Evolutionary conservation across 2,888 invertebrate genomes (phyloP).

Genomic region (Philaethria dido): DNA sequence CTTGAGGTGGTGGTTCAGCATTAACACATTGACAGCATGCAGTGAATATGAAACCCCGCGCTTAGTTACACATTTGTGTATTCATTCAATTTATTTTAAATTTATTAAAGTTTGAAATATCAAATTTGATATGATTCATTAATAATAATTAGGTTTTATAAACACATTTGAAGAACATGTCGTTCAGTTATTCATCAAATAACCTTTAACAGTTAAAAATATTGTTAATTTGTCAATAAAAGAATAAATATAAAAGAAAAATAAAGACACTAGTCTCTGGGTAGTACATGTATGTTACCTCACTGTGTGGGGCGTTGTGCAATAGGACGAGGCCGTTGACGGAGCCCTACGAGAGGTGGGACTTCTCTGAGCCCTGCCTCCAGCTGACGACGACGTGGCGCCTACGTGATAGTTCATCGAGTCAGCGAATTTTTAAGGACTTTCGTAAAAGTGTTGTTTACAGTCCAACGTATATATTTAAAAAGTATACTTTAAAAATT

Average conservation of each 20-base stretch:
- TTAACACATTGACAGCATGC: conserved; percentile 40
- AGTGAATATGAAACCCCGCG: conserved; percentile 10
- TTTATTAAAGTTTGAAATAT: background rate
- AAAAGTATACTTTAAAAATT: background rate
- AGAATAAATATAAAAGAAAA: background rate
- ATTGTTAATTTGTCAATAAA: background rate
- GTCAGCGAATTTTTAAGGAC: conserved; percentile 32
- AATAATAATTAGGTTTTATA: background rate
- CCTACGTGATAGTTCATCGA: conserved; percentile 30
- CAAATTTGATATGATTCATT: background rate
- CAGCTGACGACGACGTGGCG: conserved; percentile 41
- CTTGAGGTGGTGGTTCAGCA: conserved; percentile 37
- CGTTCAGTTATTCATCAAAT: background rate
- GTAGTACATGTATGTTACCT: conserved; percentile 29
- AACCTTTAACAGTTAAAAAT: background rate
- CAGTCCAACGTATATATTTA: background rate
- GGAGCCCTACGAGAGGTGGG: conserved; percentile 97
- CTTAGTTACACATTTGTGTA: conserved; percentile 15
- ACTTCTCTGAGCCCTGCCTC: conserved; percentile 86
- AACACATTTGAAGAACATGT: background rate
- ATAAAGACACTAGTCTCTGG: background rate
- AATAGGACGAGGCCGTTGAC: conserved; percentile 95
- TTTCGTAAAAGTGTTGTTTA: conserved; percentile 30
- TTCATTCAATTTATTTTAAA: background rate
- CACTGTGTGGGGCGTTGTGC: conserved; percentile 48